Percentiles rank a stretch among this genome's conserved stretches.
These are phyloP conservation scores for Erebia aethiops DNA, from an alignment of 2,888 invertebrate genomes.

Conservation along the genomic window DNA sequence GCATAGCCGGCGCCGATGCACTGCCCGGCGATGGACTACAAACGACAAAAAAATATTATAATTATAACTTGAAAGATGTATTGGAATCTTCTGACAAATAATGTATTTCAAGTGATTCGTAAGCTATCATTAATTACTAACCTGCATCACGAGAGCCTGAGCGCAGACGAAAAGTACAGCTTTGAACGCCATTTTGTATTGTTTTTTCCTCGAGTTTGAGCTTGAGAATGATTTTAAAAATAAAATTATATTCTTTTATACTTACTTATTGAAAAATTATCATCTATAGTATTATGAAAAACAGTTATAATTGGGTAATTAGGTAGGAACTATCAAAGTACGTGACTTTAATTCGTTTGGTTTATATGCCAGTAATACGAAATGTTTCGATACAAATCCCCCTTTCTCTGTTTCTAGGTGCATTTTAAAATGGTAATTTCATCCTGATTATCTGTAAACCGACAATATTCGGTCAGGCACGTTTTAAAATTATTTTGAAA, in stretches of 20 bases:
- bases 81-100: too few relatives aligned
- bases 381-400: not conserved
- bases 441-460: not conserved
- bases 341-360: not conserved
- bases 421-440: not conserved
- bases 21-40: slow-evolving; percentile 44
- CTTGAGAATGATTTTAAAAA: too few relatives aligned
- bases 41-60: slow-evolving; percentile 21
- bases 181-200: slow-evolving; percentile 45
- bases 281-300: too few relatives aligned
- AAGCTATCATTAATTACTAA: too few relatives aligned
- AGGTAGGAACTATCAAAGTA: too few relatives aligned
- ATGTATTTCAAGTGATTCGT: too few relatives aligned
- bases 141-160: slow-evolving; percentile 44
- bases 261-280: too few relatives aligned
- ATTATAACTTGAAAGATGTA: too few relatives aligned
- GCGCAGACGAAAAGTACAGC: slow-evolving; percentile 46
- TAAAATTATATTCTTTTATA: too few relatives aligned
- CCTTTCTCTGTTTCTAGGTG: not conserved
- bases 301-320: too few relatives aligned
- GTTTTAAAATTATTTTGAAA: not conserved
- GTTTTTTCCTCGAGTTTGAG: slow-evolving; percentile 23
- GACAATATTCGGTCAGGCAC: not conserved
- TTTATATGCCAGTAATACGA: slow-evolving; percentile 5
- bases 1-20: slow-evolving; percentile 36